A percentile compares a stretch with the other conserved stretches of the same genome.
These are phyloP conservation scores for Pangasianodon hypophthalmus DNA, from an alignment of 2,113 vertebrate species.

Conservation along the genomic window DNA sequence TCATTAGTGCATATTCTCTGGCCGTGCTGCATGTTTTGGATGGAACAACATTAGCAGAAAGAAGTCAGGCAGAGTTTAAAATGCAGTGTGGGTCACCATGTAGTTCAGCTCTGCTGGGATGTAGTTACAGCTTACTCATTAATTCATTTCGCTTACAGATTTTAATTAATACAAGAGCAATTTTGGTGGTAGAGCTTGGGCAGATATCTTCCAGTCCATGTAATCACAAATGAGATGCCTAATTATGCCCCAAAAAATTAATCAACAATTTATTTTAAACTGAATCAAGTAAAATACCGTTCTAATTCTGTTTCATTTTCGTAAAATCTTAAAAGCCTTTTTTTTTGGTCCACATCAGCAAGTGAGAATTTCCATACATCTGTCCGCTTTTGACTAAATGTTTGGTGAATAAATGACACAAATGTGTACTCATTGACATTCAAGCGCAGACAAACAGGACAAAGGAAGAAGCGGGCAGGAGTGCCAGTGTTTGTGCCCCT, in stretches of 20 bases:
- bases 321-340: conserved; percentile 12
- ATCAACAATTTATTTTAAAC: conserved; percentile 28
- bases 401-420: conserved; percentile 59
- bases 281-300: conserved; percentile 25
- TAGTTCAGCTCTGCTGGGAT: conserved; percentile 5
- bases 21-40: neutral
- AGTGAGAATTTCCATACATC: conserved; percentile 56
- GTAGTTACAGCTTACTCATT: neutral
- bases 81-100: conserved; percentile 21
- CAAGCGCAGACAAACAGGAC: conserved; percentile 59
- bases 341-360: conserved; percentile 10
- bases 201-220: neutral
- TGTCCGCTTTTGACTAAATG: conserved; percentile 50
- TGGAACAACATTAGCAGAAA: conserved; percentile 20
- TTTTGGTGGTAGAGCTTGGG: neutral
- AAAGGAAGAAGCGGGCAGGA: conserved; percentile 53
- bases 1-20: conserved; percentile 24
- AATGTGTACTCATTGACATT: conserved; percentile 58
- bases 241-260: conserved; percentile 11
- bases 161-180: conserved; percentile 32
- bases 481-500: conserved; percentile 60
- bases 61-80: conserved; percentile 29
- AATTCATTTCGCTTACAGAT: conserved; percentile 28
- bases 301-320: conserved; percentile 39
- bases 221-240: conserved; percentile 11